Evolutionary conservation across 1,140 invertebrate genomes (phyloP).

Genomic region (Platyscapa corneri): DNA sequence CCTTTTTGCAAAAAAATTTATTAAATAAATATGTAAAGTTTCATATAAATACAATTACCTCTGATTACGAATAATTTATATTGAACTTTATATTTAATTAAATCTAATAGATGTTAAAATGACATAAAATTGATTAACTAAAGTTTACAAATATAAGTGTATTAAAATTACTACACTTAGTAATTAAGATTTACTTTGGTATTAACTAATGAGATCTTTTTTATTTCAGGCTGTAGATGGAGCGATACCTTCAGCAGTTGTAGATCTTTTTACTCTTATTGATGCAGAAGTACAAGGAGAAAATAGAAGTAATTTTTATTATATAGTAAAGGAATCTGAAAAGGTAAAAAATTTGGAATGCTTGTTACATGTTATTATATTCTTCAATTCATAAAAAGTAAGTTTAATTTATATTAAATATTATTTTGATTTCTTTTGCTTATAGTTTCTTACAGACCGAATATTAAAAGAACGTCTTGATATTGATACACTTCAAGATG

Average conservation of each 20-base stretch:
- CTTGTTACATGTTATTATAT: background rate
- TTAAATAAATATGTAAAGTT: too few species aligned
- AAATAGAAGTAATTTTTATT: conserved; percentile 83
- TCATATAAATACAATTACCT: background rate
- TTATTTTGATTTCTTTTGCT: conserved; percentile 55
- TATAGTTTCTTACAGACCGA: conserved; percentile 85
- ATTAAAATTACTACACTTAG: too few species aligned
- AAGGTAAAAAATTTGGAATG: conserved; percentile 72
- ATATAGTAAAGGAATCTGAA: conserved; percentile 85
- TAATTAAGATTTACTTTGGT: background rate
- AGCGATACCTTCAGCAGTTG: conserved; percentile 84
- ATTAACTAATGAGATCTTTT: background rate
- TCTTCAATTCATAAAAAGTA: background rate
- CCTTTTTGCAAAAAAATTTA: too few species aligned
- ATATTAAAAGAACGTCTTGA: conserved; percentile 94
- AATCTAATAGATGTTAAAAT: too few species aligned
- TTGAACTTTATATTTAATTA: too few species aligned
- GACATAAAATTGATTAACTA: background rate
- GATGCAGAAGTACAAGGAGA: conserved; percentile 85
- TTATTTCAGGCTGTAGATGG: conserved; percentile 80
- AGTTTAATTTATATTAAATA: background rate
- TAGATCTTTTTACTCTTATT: conserved; percentile 86
- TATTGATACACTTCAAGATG: conserved; percentile 93
- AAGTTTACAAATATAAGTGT: background rate
- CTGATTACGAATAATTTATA: too few species aligned